Conservation (phyloP, 53 echinoderm and acorn worm genomes). For the Paracentrotus lividus region DNA sequence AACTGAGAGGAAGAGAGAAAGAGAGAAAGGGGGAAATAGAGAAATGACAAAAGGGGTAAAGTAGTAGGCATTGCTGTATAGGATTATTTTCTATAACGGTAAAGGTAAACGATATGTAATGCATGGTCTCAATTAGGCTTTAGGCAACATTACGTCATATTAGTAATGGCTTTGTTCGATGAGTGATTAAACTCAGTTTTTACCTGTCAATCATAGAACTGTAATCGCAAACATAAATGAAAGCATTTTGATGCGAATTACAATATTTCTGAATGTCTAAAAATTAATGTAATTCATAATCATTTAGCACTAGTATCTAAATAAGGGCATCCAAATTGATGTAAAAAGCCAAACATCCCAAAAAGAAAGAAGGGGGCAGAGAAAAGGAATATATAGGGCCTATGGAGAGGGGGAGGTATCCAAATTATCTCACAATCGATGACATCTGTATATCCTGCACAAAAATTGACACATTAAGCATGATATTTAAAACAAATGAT, state of each 20-base stretch:
- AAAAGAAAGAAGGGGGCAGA: no score
- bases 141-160: neutral
- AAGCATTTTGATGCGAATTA: no score
- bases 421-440: no score
- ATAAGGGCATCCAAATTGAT: no score
- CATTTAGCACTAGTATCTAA: no score
- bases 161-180: neutral
- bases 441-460: no score
- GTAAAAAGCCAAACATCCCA: no score
- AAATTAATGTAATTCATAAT: no score
- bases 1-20: neutral
- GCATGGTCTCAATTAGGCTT: neutral
- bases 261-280: no score
- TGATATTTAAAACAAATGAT: no score
- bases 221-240: neutral
- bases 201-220: neutral
- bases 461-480: neutral
- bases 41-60: neutral
- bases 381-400: no score
- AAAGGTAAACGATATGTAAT: neutral
- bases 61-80: neutral
- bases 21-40: neutral
- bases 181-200: neutral
- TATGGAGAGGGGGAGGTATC: no score
- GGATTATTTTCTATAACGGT: neutral